These are phyloP conservation scores for Catharus ustulatus DNA, from an alignment of 2,797 vertebrate species.

Conservation along the genomic window DNA sequence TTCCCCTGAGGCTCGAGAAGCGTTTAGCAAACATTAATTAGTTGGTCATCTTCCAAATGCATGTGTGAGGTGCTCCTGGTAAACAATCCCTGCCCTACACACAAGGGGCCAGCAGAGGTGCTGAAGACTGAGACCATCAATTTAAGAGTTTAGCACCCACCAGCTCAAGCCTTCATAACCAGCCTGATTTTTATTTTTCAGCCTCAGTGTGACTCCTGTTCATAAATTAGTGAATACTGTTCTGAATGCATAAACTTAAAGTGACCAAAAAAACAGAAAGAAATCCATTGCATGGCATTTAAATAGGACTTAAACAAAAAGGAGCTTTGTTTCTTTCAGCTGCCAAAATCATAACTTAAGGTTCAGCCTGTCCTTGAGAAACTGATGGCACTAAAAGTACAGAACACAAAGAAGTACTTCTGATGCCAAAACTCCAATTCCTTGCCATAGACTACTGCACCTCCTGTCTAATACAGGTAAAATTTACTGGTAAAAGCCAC, in stretches of 20 bases:
- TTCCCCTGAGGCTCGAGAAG: not conserved
- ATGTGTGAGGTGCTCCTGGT: slow-evolving; percentile 37
- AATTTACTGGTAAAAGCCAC: not conserved
- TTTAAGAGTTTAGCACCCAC: not conserved
- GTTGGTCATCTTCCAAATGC: slow-evolving; percentile 58
- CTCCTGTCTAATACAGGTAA: not conserved
- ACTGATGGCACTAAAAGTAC: not conserved
- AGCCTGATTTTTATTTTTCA: not conserved
- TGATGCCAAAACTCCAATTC: not conserved
- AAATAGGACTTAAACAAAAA: not conserved
- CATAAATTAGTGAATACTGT: not conserved
- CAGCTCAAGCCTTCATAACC: not conserved
- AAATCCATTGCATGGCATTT: not conserved
- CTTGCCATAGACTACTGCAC: not conserved
- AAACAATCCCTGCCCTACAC: slow-evolving; percentile 12
- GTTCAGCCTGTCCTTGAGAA: not conserved
- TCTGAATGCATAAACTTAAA: not conserved
- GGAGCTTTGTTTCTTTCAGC: not conserved
- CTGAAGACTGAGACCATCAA: not conserved
- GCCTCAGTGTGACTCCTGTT: not conserved
- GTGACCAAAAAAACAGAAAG: not conserved
- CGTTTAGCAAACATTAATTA: slow-evolving; percentile 60
- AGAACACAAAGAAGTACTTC: not conserved
- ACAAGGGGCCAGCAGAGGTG: slow-evolving; percentile 7
- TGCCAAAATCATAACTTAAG: not conserved